Percentiles rank a stretch among this genome's conserved stretches.
These are phyloP conservation scores for Sebastes oblongus DNA, from an alignment of 2,797 vertebrate genomes.

Conservation along the genomic window DNA sequence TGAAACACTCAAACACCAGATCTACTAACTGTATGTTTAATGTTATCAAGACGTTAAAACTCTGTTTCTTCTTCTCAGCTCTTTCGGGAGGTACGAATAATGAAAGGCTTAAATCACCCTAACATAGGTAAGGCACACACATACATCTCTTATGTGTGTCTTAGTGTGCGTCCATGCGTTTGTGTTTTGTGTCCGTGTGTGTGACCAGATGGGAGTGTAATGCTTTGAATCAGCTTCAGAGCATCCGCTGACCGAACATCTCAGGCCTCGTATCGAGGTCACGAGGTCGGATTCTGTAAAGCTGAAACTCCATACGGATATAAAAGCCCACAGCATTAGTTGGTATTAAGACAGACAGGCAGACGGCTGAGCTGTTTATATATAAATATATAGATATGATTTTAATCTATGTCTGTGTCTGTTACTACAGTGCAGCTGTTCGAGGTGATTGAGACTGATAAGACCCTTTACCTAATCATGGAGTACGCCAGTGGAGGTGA, in stretches of 20 bases:
- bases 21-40: background rate
- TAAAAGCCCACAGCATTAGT: constrained; percentile 41
- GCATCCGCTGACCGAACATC: constrained; percentile 15
- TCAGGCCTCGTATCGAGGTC: constrained; percentile 48
- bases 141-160: background rate
- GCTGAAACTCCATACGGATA: constrained; percentile 58
- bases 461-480: constrained; percentile 95
- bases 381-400: constrained; percentile 20
- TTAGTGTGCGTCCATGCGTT: background rate
- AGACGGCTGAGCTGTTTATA: constrained; percentile 28
- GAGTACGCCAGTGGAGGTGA: constrained; percentile 94
- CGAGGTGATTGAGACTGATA: constrained; percentile 94
- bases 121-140: constrained; percentile 88
- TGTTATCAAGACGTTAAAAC: background rate
- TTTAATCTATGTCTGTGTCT: constrained; percentile 57
- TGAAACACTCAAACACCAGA: background rate
- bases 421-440: constrained; percentile 89
- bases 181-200: constrained; percentile 34
- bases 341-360: constrained; percentile 35
- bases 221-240: constrained; percentile 37
- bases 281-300: constrained; percentile 56
- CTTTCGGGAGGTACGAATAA: constrained; percentile 94
- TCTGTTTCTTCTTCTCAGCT: constrained; percentile 79
- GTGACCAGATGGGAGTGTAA: constrained; percentile 29
- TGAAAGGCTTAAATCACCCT: constrained; percentile 94